Percentiles rank a stretch among this genome's conserved stretches.
These are phyloP conservation scores for Euspilapteryx auroguttella DNA, from an alignment of 2,888 invertebrate genomes.

Conservation along the genomic window DNA sequence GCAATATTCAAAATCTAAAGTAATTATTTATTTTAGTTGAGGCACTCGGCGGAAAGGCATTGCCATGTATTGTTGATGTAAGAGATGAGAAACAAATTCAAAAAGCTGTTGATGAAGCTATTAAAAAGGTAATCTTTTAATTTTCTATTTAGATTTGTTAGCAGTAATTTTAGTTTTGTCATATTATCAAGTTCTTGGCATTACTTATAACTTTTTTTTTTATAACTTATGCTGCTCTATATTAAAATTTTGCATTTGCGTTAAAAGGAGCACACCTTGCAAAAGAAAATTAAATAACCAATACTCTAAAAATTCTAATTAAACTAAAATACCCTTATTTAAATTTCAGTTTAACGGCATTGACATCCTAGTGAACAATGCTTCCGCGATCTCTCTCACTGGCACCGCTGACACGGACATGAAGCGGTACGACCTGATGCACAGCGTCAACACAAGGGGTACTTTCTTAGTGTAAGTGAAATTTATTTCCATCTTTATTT, in stretches of 20 bases:
- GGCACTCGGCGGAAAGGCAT: constrained; percentile 79
- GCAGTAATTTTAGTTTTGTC: too few relatives aligned
- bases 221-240: too few relatives aligned
- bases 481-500: constrained; percentile 1
- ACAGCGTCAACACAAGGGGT: constrained; percentile 90
- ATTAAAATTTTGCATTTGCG: too few relatives aligned
- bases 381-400: constrained; percentile 89
- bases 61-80: constrained; percentile 88
- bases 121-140: constrained; percentile 56
- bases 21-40: constrained; percentile 66
- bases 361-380: constrained; percentile 94
- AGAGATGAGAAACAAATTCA: constrained; percentile 77
- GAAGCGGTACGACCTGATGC: constrained; percentile 97
- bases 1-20: too few relatives aligned
- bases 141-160: too few relatives aligned
- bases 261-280: too few relatives aligned
- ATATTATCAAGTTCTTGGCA: too few relatives aligned
- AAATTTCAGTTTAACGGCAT: constrained; percentile 83
- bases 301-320: too few relatives aligned
- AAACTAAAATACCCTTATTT: too few relatives aligned
- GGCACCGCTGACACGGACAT: constrained; percentile 84
- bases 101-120: constrained; percentile 72
- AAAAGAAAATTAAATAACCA: too few relatives aligned
- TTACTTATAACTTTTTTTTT: too few relatives aligned
- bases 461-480: constrained; percentile 86